Evolutionary conservation across 2,797 vertebrate species (phyloP), one percentile per base, ranked within the genome.

Genomic region (Chanos chanos): DNA sequence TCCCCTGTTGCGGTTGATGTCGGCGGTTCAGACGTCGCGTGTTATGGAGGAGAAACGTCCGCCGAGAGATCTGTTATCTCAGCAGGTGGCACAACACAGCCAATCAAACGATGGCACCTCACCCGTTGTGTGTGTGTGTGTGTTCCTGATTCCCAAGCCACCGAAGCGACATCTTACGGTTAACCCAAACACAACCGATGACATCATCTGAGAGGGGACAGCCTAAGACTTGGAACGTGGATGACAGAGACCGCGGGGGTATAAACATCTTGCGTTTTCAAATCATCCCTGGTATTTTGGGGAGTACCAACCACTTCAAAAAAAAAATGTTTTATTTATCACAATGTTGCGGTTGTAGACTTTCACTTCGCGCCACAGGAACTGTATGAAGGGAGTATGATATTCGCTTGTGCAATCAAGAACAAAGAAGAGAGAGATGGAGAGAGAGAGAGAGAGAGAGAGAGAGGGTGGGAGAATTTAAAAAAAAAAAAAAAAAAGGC

Each of bases 1-100:
- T n/a, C n/a, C n/a, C 37, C 37, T 55, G 64, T 55, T 55, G 53
- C 27, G 54, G 9, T 27, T 64, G 63, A 61, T 64, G 72, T 64
- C 64, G 66, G 44, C 12, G 49, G 49, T 47, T 16, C 21, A 51
- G 50, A 54, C 48, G 40, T 52, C 56, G 36, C 39, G 54, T 31
- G 34, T 56, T 53, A 55, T 27, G 16, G 45, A 33, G 9, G 36
- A 25, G 2, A 41, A 34, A 31, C 12, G 7, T 64, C 30, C 16
- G 34, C 28, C 24, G 56, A 27, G 40, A 43, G 45, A 52, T 54
- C 60, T 67, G 59, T 36, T 34, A 33, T 54, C 71, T 57, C 61
- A 28, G 66, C 68, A 61, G 50, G 62, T 48, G 50, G 18, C 64
- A 51, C 55, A 54, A 61, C 56, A 61, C 54, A 61, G n/a, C 22